Percentiles rank a stretch among this genome's conserved stretches.
These are phyloP conservation scores for Aphidius colemani DNA, from an alignment of 2,888 invertebrate genomes.

Conservation along the genomic window DNA sequence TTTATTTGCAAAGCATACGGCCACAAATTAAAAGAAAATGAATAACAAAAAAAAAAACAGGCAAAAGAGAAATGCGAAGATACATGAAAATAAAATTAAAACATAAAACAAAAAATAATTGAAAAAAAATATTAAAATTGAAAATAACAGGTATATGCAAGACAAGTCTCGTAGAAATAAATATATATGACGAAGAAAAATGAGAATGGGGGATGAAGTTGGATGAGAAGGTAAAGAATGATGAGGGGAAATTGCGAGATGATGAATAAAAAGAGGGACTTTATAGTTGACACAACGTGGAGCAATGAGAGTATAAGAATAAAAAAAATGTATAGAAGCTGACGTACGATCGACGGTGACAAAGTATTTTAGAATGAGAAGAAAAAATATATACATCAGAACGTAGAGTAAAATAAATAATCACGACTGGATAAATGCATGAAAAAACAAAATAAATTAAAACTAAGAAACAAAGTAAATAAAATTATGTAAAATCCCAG, in stretches of 20 bases:
- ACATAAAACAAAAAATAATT: too few relatives aligned
- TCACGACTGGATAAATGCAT: background rate
- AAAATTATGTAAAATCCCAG: too few relatives aligned
- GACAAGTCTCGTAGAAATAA: background rate
- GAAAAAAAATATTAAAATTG: too few relatives aligned
- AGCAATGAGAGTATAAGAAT: too few relatives aligned
- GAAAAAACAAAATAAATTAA: background rate
- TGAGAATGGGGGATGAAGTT: slow-evolving; percentile 26
- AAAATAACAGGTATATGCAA: background rate
- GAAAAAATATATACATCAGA: slow-evolving; percentile 27
- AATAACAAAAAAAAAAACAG: too few relatives aligned
- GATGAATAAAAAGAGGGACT: slow-evolving; percentile 19
- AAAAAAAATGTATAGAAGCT: background rate
- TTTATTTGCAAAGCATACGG: too few relatives aligned
- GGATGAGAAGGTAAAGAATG: slow-evolving; percentile 11
- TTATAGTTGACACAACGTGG: slow-evolving; percentile 21
- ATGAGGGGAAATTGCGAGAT: slow-evolving; percentile 18
- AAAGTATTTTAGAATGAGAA: slow-evolving; percentile 40
- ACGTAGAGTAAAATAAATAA: slow-evolving; percentile 20
- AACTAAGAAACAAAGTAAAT: too few relatives aligned
- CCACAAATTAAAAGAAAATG: too few relatives aligned
- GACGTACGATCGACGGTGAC: slow-evolving; percentile 37
- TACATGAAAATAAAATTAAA: too few relatives aligned
- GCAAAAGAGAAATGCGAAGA: too few relatives aligned
- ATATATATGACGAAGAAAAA: slow-evolving; percentile 4